Conservation (phyloP, 1,140 invertebrate genomes). For the Cotesia typhae region DNA sequence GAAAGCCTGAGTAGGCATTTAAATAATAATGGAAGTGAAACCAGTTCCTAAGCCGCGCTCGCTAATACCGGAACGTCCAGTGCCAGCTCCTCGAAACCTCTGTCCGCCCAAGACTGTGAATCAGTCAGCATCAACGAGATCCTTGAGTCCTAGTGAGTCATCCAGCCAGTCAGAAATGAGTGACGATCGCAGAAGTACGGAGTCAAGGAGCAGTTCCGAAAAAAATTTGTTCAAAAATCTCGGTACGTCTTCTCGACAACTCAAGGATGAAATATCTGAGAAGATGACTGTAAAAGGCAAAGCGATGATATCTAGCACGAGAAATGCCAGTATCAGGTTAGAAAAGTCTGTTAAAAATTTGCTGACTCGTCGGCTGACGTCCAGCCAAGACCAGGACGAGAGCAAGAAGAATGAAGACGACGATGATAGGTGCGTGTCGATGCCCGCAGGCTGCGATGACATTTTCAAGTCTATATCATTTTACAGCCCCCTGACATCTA, state of each 20-base stretch:
- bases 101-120: conserved; percentile 22
- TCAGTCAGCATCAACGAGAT: conserved; percentile 30
- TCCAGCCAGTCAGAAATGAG: conserved; percentile 51
- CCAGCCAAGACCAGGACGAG: conserved; percentile 46
- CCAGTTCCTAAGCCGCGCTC: conserved; percentile 61
- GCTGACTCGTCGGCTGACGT: conserved; percentile 51
- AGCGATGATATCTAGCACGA: conserved; percentile 65
- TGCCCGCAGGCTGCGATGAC: conserved; percentile 54
- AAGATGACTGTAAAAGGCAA: conserved; percentile 65
- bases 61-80: conserved; percentile 48
- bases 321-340: conserved; percentile 61
- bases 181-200: conserved; percentile 48
- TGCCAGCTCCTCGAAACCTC: conserved; percentile 53
- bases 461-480: conserved; percentile 65
- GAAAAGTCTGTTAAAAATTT: conserved; percentile 60
- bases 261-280: conserved; percentile 66
- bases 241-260: conserved; percentile 60
- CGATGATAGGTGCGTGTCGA: conserved; percentile 54
- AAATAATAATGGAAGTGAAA: conserved; percentile 55
- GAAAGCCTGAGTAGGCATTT: neutral
- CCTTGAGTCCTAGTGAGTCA: conserved; percentile 52
- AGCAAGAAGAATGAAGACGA: conserved; percentile 26
- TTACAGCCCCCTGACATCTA: conserved; percentile 58
- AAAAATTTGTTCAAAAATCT: conserved; percentile 54
- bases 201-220: conserved; percentile 46